These are phyloP conservation scores for Alosa sapidissima DNA, from an alignment of 2,797 vertebrate genomes.

Conservation along the genomic window DNA sequence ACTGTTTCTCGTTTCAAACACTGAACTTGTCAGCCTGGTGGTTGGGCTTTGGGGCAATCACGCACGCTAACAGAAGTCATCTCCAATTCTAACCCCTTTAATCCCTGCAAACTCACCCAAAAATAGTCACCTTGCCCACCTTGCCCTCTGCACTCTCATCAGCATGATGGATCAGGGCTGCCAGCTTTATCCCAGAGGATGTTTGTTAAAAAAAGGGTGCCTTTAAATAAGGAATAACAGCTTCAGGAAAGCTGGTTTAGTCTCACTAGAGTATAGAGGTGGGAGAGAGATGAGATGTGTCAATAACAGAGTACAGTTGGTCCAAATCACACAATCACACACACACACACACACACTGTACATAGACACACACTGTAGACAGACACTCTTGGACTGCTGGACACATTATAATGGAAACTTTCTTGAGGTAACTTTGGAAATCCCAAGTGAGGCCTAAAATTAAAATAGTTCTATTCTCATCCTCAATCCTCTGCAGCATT, in stretches of 20 bases:
- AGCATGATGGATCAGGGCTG: background rate
- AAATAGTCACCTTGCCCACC: background rate
- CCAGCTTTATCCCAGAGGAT: background rate
- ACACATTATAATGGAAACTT: constrained; percentile 8
- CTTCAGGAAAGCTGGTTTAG: background rate
- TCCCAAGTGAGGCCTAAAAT: background rate
- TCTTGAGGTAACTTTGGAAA: background rate
- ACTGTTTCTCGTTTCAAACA: no score
- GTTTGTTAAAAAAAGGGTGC: background rate
- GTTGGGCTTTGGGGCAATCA: background rate
- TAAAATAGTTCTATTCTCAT: background rate
- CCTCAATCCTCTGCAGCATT: background rate
- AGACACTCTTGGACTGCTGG: background rate
- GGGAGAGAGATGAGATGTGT: background rate
- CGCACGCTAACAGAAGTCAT: background rate
- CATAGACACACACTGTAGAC: background rate
- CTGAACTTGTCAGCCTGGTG: background rate
- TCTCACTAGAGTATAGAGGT: background rate
- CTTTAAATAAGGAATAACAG: background rate
- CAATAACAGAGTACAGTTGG: no score
- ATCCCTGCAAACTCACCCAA: background rate
- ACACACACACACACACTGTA: background rate
- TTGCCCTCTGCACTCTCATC: background rate
- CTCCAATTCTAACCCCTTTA: background rate
- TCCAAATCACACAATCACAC: background rate